Conservation (phyloP, 2,888 invertebrate species). For the Polymixis lichenea region DNA sequence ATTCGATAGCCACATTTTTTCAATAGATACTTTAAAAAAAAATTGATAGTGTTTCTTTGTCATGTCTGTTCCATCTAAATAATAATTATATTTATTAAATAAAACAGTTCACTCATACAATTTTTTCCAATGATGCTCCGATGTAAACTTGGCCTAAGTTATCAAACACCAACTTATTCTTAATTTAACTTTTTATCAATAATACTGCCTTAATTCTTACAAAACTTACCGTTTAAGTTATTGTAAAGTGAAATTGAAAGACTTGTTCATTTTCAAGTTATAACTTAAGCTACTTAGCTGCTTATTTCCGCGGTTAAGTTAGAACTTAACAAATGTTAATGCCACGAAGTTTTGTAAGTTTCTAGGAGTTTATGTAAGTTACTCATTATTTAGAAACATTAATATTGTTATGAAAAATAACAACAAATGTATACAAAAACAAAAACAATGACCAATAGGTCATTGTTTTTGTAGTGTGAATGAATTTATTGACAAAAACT, state of each 20-base stretch:
- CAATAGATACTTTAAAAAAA: too few relatives aligned
- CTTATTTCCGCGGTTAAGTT: constrained; percentile 22
- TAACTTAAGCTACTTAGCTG: constrained; percentile 39
- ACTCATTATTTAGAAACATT: too few relatives aligned
- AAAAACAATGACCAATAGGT: too few relatives aligned
- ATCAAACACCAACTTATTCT: constrained; percentile 1
- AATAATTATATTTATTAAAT: too few relatives aligned
- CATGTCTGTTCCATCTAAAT: too few relatives aligned
- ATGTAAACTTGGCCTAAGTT: neutral
- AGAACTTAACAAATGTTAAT: neutral
- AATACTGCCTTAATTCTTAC: neutral
- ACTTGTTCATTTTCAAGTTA: constrained; percentile 20
- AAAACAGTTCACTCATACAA: neutral
- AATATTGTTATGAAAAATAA: too few relatives aligned
- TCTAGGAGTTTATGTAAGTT: neutral
- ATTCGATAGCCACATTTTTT: too few relatives aligned
- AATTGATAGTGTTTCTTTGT: too few relatives aligned
- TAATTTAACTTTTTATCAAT: constrained; percentile 6
- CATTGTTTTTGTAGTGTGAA: too few relatives aligned
- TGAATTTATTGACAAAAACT: too few relatives aligned
- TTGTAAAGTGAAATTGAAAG: constrained; percentile 14
- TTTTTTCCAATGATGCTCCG: neutral
- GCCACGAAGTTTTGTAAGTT: neutral
- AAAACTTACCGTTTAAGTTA: constrained; percentile 17
- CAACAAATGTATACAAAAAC: too few relatives aligned